phyloP scores from a whole-genome alignment of 2,888 invertebrate species.

The Scrobipalpa costella region DNA sequence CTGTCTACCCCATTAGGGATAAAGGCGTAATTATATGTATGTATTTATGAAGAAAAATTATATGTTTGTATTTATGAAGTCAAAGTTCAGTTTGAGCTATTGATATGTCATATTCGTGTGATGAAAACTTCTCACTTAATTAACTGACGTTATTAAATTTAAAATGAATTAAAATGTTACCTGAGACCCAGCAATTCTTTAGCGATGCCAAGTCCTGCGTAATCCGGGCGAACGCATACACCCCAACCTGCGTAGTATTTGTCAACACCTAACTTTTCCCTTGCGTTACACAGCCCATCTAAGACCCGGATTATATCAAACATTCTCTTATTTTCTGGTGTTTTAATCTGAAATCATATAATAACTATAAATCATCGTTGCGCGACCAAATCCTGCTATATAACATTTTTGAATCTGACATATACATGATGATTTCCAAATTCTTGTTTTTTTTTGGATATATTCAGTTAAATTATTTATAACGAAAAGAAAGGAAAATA shows the following conservation, averaged over 20 bases:
- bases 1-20: no score
- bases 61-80: no score
- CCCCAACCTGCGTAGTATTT: not conserved
- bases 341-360: not conserved
- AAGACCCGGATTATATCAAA: not conserved
- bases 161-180: constrained; percentile 30
- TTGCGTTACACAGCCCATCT: not conserved
- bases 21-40: no score
- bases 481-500: no score
- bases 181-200: constrained; percentile 39
- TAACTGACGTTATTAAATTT: not conserved
- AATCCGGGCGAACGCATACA: constrained; percentile 37
- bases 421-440: not conserved
- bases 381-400: no score
- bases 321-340: not conserved
- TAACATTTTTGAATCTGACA: not conserved
- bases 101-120: no score
- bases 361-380: no score
- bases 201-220: constrained; percentile 41
- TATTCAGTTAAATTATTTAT: no score
- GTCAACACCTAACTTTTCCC: not conserved
- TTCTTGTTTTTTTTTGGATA: no score
- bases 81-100: no score
- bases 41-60: no score
- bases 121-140: no score